Evolutionary conservation across 2,797 vertebrate genomes (phyloP).

Genomic region (Prunella strophiata): DNA sequence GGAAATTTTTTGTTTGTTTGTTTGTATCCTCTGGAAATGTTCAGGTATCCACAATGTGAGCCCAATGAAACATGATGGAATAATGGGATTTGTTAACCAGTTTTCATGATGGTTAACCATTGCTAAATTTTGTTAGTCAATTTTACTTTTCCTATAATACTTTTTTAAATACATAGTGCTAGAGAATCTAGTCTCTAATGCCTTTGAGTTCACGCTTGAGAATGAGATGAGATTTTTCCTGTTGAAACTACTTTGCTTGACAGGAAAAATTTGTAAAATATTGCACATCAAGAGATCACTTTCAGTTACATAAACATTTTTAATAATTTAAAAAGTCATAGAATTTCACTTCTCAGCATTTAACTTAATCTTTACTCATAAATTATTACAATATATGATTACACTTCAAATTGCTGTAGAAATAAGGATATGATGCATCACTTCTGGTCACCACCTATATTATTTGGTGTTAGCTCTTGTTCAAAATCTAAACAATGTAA

Average conservation of each 20-base stretch:
- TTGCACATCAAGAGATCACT: neutral
- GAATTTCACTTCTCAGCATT: neutral
- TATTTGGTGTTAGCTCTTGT: neutral
- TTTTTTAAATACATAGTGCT: neutral
- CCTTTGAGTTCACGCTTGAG: neutral
- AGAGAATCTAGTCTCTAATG: neutral
- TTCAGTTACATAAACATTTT: slow-evolving; percentile 13
- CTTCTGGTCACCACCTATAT: neutral
- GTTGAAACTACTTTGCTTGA: neutral
- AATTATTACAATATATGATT: neutral
- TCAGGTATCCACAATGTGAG: neutral
- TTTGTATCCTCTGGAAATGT: neutral
- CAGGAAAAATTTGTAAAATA: neutral
- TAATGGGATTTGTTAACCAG: neutral
- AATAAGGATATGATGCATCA: neutral
- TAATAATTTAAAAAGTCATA: slow-evolving; percentile 13
- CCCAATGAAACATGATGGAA: neutral
- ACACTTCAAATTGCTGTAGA: neutral
- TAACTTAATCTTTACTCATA: slow-evolving; percentile 35
- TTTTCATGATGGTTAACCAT: neutral
- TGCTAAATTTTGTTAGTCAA: neutral
- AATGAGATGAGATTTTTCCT: neutral
- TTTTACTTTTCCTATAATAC: neutral
- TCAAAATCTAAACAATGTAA: neutral
- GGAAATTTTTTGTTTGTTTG: neutral